These are phyloP conservation scores for Psococerastis gibbosa DNA, from an alignment of 2,888 invertebrate genomes.

Conservation along the genomic window DNA sequence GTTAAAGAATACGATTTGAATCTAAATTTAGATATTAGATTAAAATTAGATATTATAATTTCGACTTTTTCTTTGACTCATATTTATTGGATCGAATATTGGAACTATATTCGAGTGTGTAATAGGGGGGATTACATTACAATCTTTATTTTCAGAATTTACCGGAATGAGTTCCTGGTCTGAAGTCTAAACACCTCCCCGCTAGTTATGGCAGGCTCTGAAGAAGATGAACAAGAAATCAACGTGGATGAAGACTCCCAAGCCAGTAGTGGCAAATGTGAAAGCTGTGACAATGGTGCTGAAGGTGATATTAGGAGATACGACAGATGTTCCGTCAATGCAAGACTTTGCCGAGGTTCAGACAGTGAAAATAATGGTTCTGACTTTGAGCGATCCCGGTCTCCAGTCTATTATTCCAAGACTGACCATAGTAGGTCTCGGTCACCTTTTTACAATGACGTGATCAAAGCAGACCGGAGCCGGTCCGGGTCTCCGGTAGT, in stretches of 20 bases:
- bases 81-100: too few relatives aligned
- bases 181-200: too few relatives aligned
- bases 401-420: neutral
- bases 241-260: constrained; percentile 46
- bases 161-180: too few relatives aligned
- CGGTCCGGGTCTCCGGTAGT: constrained; percentile 5
- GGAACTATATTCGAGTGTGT: too few relatives aligned
- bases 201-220: constrained; percentile 22
- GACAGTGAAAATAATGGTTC: constrained; percentile 14
- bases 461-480: constrained; percentile 1
- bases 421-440: constrained; percentile 10
- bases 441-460: constrained; percentile 2
- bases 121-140: neutral
- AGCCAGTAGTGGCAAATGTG: constrained; percentile 40
- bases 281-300: constrained; percentile 19
- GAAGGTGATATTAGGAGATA: constrained; percentile 8
- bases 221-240: constrained; percentile 46
- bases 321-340: constrained; percentile 13
- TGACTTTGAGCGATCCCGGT: constrained; percentile 11
- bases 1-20: neutral
- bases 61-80: too few relatives aligned
- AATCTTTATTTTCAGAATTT: too few relatives aligned
- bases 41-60: too few relatives aligned
- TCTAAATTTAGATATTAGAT: neutral
- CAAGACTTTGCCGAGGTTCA: constrained; percentile 13